Evolutionary conservation across 1,140 invertebrate species (phyloP).

Genomic region (Armadillidium nasatum): DNA sequence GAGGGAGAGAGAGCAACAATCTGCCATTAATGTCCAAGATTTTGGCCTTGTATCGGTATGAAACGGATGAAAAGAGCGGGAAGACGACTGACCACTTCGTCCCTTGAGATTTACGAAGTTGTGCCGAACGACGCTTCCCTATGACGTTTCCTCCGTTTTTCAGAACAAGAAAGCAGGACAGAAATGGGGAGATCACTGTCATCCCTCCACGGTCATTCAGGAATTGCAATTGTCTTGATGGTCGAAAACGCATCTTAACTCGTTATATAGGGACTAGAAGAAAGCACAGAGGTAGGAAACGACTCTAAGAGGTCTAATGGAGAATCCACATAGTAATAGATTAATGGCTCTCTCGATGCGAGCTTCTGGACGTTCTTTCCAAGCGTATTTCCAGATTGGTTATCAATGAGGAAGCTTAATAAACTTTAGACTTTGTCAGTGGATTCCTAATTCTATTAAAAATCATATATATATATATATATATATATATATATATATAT

Average conservation of each 20-base stretch:
- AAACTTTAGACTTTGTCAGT: neutral
- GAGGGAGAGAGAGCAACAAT: neutral
- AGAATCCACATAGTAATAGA: conserved; percentile 1
- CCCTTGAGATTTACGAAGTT: neutral
- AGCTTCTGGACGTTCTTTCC: neutral
- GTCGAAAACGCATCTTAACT: neutral
- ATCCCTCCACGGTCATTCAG: neutral
- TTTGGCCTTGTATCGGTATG: neutral
- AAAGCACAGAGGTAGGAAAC: neutral
- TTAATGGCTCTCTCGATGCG: conserved; percentile 1
- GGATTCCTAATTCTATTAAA: neutral
- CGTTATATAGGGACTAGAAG: neutral
- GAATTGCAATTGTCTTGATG: conserved; percentile 10
- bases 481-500: conserved; percentile 5
- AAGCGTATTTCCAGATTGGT: conserved; percentile 1
- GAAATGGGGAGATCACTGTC: too few species aligned
- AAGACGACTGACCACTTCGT: neutral
- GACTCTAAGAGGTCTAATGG: neutral
- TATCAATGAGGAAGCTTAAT: neutral
- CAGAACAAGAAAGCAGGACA: too few species aligned
- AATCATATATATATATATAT: conserved; percentile 13
- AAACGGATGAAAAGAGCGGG: neutral
- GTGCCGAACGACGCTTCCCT: too few species aligned
- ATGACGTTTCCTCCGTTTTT: too few species aligned
- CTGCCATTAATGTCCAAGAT: neutral